Evolutionary conservation across 2,888 invertebrate genomes (phyloP), one percentile per base, ranked within the genome.

Genomic region (Eupithecia insigniata): DNA sequence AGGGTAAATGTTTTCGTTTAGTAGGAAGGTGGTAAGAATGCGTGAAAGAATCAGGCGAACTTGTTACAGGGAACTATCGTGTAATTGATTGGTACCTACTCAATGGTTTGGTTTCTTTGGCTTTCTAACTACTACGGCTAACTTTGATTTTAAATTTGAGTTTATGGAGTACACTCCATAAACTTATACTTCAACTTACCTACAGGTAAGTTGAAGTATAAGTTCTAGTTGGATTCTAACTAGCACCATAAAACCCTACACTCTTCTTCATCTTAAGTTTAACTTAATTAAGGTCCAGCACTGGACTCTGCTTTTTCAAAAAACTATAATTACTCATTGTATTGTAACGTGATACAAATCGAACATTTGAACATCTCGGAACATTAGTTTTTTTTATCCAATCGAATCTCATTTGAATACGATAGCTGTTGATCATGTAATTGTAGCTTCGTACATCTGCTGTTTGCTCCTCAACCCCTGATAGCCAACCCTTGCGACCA

Each of bases 371-470:
- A 67, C 46, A 69, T 75, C 71, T 64, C 62, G 75, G 78, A 82
- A 77, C 80, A 73, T 77, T 76, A 78, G 73, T 70, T 70, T 70
- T 70, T 70, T 69, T 69, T 65, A 64, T 69, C 66, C 34, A 60
- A 87, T 85, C 85, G 83, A 87, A 84, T 85, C 78, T 86, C 87
- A 92, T 93, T 93, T 90, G 86, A 93, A 92, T 92, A 89, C 84
- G 88, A 89, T 90, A 85, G 83, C 84, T 93, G 91, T 94, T 93
- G 92, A 89, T 92, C 87, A 84, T 89, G 93, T 93, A 94, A 94
- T 89, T 87, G 89, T 85, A 92, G 85, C 89, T 84, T 76, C 73
- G 85, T 82, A 90, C 93, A 93, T 94, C 93, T 94, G 93, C 89
- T 90, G 87, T 92, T 92, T 92, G 85, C 85, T 84, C 88, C 89